Base-by-base conservation (phyloP, 1,140 invertebrate species). In the Asbolus verrucosus region DNA sequence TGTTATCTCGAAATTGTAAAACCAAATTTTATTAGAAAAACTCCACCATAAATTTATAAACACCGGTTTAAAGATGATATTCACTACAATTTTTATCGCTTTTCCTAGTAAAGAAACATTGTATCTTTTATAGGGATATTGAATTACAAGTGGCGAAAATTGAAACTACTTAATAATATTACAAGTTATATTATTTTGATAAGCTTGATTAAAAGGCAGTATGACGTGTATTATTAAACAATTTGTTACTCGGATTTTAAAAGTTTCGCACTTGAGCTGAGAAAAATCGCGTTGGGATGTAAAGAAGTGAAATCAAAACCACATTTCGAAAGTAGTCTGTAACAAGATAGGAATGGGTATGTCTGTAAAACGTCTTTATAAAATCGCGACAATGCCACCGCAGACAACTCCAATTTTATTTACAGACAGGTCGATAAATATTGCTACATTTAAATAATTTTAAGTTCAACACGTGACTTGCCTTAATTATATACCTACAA, bases 231-330 rank as follows among this genome's bases (percentile, higher is more conserved):
- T 27, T 27, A 27, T 27, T 27, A 8, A 8, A 27, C 3, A 27
- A 27, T 27, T 4, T 8, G 3, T 27, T 27, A 8, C 8, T 27
- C 8, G 24, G 3, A 8, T 27, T 27, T 27, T 27, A 4, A 27
- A 27, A 4, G 24, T 4, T 27, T 3, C 24, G 41, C 16, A 46
- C 14, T 46, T 46, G 41, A 6, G 18, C 6, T 18, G 16, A 14
- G 8, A 9, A 15, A 39, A 1, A 15, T 38, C 13, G 38, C n/a
- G n/a, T n/a, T n/a, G 13, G 38, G 38, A 15, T 14, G 38, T n/a
- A n/a, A n/a, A n/a, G n/a, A n/a, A n/a, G 41, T 19, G 41, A 46
- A 46, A 46, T 46, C 15, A 18, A 46, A 46, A 46, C 41, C 41
- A 46, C 41, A 46, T 46, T 46, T 46, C 41, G 16, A 46, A 46